Percentiles rank a stretch among this genome's conserved stretches.
phyloP scores from a whole-genome alignment of 2,888 invertebrate genomes.

The Pseudanteris insignis region DNA sequence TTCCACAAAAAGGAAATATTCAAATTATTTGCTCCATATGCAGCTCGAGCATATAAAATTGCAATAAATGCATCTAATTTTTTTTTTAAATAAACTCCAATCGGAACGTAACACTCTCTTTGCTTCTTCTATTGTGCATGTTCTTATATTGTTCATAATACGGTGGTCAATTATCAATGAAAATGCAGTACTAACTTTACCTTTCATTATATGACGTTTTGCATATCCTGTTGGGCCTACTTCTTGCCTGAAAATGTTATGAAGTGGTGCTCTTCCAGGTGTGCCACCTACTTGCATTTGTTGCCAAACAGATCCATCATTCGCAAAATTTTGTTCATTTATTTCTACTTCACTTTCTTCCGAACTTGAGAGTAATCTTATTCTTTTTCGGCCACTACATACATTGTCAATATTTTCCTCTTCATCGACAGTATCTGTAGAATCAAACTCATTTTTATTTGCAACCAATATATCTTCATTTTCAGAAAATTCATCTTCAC shows the following conservation, averaged over 20 bases:
- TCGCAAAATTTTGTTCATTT: background rate
- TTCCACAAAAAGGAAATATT: slow-evolving; percentile 6
- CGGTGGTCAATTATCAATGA: slow-evolving; percentile 29
- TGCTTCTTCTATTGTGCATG: too few relatives aligned
- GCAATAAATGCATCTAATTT: slow-evolving; percentile 43
- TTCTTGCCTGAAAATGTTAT: slow-evolving; percentile 3
- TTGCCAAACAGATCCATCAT: slow-evolving; percentile 1
- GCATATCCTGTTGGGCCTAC: slow-evolving; percentile 38
- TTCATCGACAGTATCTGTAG: too few relatives aligned
- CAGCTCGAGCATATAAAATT: slow-evolving; percentile 48
- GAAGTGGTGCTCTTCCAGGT: slow-evolving; percentile 2
- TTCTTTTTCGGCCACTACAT: background rate
- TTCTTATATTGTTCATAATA: too few relatives aligned
- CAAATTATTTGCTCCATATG: slow-evolving; percentile 45
- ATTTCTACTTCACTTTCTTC: slow-evolving; percentile 1
- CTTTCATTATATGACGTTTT: slow-evolving; percentile 45
- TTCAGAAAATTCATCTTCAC: too few relatives aligned
- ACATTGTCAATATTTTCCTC: too few relatives aligned
- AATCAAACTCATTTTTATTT: too few relatives aligned
- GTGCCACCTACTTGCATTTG: slow-evolving; percentile 1
- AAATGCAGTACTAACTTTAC: slow-evolving; percentile 43
- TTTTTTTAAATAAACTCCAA: too few relatives aligned
- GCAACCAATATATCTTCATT: too few relatives aligned
- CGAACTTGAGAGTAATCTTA: slow-evolving; percentile 1
- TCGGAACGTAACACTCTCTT: too few relatives aligned